Evolutionary conservation across 2,888 invertebrate genomes (phyloP).

Genomic region (Lysandra bellargus): DNA sequence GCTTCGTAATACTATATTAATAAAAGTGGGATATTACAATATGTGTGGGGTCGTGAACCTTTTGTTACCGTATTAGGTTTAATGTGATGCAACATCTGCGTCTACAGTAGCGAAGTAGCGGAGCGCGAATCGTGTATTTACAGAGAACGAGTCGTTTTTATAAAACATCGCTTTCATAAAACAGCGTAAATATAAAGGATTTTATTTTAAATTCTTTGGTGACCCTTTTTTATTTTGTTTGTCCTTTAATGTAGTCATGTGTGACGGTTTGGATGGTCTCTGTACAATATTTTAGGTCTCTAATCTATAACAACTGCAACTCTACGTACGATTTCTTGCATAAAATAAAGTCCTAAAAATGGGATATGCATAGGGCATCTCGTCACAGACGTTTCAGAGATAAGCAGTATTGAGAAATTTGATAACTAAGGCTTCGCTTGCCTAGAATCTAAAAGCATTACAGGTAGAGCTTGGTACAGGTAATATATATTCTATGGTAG

Average conservation of each 20-base stretch:
- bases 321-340: no score
- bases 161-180: neutral
- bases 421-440: no score
- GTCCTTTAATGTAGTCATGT: neutral
- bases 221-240: neutral
- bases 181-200: neutral
- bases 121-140: conserved; percentile 14
- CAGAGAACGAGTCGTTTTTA: neutral
- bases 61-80: conserved; percentile 26
- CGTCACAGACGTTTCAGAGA: no score
- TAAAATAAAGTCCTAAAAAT: no score
- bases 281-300: no score
- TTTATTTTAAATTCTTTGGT: neutral
- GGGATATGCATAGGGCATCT: no score
- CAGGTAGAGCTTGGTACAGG: no score
- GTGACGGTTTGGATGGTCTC: neutral
- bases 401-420: no score
- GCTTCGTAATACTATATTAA: neutral
- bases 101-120: conserved; percentile 14
- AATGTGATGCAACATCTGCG: conserved; percentile 25
- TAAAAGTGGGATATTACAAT: neutral
- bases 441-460: no score
- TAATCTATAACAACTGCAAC: no score
- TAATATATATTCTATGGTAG: no score
- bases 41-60: neutral